Base-by-base conservation (phyloP, 2,797 vertebrate genomes). In the Allobates femoralis region DNA sequence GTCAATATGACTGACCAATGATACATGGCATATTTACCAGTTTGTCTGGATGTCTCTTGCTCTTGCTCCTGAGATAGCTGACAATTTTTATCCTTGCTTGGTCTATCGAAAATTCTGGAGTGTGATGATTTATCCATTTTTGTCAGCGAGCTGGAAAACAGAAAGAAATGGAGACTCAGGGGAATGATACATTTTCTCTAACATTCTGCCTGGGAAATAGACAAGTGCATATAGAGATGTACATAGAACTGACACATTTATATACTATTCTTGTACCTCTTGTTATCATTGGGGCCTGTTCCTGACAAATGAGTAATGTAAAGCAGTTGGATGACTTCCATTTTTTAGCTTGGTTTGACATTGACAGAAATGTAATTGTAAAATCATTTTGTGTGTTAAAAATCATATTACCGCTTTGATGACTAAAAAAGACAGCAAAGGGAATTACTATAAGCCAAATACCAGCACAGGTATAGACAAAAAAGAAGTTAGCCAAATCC, bases 301-400 rank as follows among this genome's bases (percentile, higher is more conserved):
- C 89, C 88, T 90, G 89, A 89, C 86, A 87, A 89, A 89, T 89
- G 83, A 90, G 90, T 90, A 90, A 91, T 91, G 53, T 46, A 41
- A 60, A 37, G 21, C 51, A 55, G 46, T 77, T 21, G 74, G 26
- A 32, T 51, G 74, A 32, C 26, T 58, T 78, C 34, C 30, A 14
- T 23, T 78, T 78, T 78, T 58, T 58, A 11, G 30, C 4, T 58
- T 58, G 28, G n/a, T 77, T 58, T 78, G 53, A 78, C 30, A 78
- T 58, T 78, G 76, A 56, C 30, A 78, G 21, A 32, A n/a, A 32
- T 46, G 34, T 77, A 55, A 77, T 53, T 21, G 19, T 58, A 37
- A 14, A 77, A 11, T 46, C 23, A n/a, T 73, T 73, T 46, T 73
- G 69, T 73, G 26, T 53, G 14, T 10, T 30, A 30, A 76, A 53